These are phyloP conservation scores for Drosophila arawakana DNA, from an alignment of 1,140 invertebrate genomes.

Conservation along the genomic window DNA sequence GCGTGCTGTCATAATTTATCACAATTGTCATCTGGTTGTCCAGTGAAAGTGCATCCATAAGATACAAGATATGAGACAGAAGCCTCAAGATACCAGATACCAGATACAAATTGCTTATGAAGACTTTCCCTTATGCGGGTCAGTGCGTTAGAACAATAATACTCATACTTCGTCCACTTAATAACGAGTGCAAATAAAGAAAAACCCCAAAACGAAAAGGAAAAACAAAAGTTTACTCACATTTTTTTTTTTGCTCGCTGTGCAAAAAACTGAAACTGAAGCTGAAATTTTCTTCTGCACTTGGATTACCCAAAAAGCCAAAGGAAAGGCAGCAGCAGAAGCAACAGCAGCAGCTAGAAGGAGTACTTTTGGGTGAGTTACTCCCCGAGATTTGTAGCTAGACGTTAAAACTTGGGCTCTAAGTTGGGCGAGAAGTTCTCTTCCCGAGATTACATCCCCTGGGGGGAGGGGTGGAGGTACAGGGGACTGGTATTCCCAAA, in stretches of 20 bases:
- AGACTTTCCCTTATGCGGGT: conserved; percentile 50
- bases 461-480: conserved; percentile 2
- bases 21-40: conserved; percentile 63
- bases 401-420: conserved; percentile 43
- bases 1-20: conserved; percentile 73
- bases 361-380: conserved; percentile 54
- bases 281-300: conserved; percentile 47
- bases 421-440: conserved; percentile 8
- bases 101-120: conserved; percentile 64
- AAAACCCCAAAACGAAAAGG: not conserved
- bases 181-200: conserved; percentile 5
- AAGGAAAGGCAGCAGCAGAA: not conserved
- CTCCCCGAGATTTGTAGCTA: conserved; percentile 53
- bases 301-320: conserved; percentile 60
- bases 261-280: conserved; percentile 48
- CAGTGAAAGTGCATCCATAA: conserved; percentile 57
- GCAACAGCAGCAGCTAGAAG: not conserved
- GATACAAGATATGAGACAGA: conserved; percentile 10
- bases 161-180: conserved; percentile 14
- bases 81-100: not conserved
- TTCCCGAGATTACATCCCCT: not conserved
- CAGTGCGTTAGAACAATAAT: conserved; percentile 71
- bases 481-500: not conserved
- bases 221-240: conserved; percentile 11
- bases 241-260: conserved; percentile 5